phyloP scores from a whole-genome alignment of 2,888 invertebrate species.

The Ichneumoninae sp. region DNA sequence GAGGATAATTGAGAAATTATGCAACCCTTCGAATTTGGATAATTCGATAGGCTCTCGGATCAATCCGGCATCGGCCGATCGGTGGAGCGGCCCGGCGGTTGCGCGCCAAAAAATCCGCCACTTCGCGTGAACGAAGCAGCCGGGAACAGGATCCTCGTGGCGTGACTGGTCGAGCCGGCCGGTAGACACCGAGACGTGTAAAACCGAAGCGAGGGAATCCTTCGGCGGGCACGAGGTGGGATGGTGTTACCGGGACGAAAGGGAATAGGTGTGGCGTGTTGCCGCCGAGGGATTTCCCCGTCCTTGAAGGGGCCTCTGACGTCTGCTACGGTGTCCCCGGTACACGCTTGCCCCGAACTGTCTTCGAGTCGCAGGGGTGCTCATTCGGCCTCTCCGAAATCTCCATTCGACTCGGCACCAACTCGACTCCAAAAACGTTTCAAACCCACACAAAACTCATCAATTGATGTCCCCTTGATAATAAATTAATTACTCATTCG shows the following conservation, averaged over 20 bases:
- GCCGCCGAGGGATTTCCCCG: constrained; percentile 75
- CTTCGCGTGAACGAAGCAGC: constrained; percentile 51
- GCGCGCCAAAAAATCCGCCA: constrained; percentile 61
- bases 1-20: constrained; percentile 28
- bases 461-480: neutral
- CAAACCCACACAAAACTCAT: neutral
- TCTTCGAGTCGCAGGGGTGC: constrained; percentile 60
- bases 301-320: constrained; percentile 75
- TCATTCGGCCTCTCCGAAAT: constrained; percentile 31
- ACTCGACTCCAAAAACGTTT: neutral
- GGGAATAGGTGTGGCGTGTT: constrained; percentile 66
- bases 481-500: neutral
- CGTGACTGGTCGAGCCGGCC: constrained; percentile 33
- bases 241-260: constrained; percentile 56
- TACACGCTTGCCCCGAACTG: constrained; percentile 54
- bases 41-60: neutral
- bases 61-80: constrained; percentile 14
- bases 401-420: neutral
- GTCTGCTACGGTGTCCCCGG: constrained; percentile 69
- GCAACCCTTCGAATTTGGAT: neutral
- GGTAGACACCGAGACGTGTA: constrained; percentile 52
- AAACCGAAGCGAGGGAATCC: constrained; percentile 53
- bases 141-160: constrained; percentile 51
- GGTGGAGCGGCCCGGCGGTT: constrained; percentile 32
- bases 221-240: constrained; percentile 55